Evolutionary conservation across 2,113 vertebrate genomes (phyloP).

Genomic region (Scomber colias): DNA sequence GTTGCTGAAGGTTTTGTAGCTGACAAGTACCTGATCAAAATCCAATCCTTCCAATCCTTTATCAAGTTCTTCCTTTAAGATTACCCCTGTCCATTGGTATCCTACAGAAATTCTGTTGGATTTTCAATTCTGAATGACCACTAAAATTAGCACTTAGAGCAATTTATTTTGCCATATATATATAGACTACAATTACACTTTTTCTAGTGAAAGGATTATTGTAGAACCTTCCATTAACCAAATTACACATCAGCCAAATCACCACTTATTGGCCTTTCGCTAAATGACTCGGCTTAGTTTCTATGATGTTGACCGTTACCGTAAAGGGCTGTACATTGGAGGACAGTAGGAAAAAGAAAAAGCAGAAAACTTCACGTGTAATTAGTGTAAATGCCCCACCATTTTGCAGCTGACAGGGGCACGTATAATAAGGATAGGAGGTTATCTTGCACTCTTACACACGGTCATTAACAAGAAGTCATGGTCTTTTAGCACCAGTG

Average conservation of each 20-base stretch:
- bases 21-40: conserved; percentile 16
- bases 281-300: conserved; percentile 22
- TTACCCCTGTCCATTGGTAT: no score
- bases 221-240: conserved; percentile 3
- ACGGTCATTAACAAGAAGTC: no score
- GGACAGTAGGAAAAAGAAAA: background rate
- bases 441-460: background rate
- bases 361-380: background rate
- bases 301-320: conserved; percentile 34
- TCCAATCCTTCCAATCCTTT: no score
- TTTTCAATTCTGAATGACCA: no score
- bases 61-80: no score
- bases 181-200: no score
- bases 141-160: background rate
- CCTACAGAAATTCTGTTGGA: no score
- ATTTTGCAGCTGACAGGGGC: background rate
- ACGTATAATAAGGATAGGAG: background rate
- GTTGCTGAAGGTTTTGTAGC: background rate
- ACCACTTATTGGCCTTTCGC: conserved; percentile 9
- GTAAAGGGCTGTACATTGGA: background rate
- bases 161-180: conserved; percentile 13
- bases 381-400: conserved; percentile 4
- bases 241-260: conserved; percentile 18
- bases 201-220: conserved; percentile 30
- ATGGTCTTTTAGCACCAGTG: no score